Base-by-base conservation (phyloP, 2,113 vertebrate species). In the Dipodomys ordii region DNA sequence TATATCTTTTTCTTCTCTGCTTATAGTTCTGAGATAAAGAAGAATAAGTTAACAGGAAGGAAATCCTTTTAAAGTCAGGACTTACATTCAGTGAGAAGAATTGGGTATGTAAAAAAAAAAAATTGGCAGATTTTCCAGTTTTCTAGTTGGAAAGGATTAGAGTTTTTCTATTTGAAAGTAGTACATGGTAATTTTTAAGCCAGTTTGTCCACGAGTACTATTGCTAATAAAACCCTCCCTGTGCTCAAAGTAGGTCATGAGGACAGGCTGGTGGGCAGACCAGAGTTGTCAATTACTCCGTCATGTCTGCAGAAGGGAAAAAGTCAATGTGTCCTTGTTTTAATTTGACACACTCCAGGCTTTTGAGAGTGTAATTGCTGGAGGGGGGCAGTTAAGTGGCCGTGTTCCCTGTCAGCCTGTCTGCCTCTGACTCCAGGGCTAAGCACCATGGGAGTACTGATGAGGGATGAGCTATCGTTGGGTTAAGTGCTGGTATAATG, bases 401-500 rank as follows among this genome's bases (percentile, higher is more conserved):
- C 97, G 92, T 98, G 97, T 97, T 96, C 96, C 84, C 83, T 98
- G 98, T 99, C 98, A 98, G 97, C 95, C 90, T 97, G 97, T 98
- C 98, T 98, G 97, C 96, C 94, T 98, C 96, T 0, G 92, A 98
- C 97, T 97, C 94, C 97, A 96, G 95, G 94, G 97, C 98, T 99
- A 98, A 99, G 98, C 90, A 92, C 96, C 98, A 98, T 97, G 94
- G 98, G 97, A 98, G 98, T 98, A 94, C 98, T 97, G 98, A 98
- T 98, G 98, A 98, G 98, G 97, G 86, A 98, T 98, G 98, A 98
- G 39, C 4, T 39, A 39, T 6, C 4, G 99, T 98, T 98, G 97
- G 98, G 98, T 98, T 99, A 99, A 99, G 99, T 98, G 98, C 98
- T 96, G 77, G 97, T 96, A 94, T 99, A 99, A 99, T 99, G 99